Evolutionary conservation across 2,797 vertebrate species (phyloP).

Genomic region (Eutrigla gurnardus): DNA sequence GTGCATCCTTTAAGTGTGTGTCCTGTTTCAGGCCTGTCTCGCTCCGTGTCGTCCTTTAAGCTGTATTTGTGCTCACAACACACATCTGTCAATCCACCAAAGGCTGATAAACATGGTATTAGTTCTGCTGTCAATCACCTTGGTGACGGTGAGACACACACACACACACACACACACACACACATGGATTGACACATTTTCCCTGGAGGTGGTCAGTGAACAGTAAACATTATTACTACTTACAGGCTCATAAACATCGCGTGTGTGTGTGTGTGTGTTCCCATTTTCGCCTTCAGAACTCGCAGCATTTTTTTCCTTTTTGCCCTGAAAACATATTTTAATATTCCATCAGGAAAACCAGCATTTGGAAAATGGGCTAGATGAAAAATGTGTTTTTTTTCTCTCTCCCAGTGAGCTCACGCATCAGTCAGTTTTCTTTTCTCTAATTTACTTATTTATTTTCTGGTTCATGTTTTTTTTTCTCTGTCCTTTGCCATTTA

Average conservation of each 20-base stretch:
- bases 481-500: constrained; percentile 5
- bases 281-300: constrained; percentile 21
- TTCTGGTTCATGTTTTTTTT: constrained; percentile 12
- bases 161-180: constrained; percentile 7
- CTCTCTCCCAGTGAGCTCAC: constrained; percentile 16
- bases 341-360: constrained; percentile 44
- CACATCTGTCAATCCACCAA: constrained; percentile 30
- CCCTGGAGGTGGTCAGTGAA: constrained; percentile 51
- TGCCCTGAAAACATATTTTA: constrained; percentile 51
- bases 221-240: constrained; percentile 52
- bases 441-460: constrained; percentile 45
- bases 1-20: too few relatives aligned
- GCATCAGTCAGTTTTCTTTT: constrained; percentile 34
- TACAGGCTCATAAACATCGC: constrained; percentile 10
- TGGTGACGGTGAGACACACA: constrained; percentile 32
- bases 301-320: constrained; percentile 14
- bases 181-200: constrained; percentile 46
- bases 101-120: constrained; percentile 64
- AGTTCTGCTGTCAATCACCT: constrained; percentile 74
- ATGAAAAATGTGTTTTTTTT: not conserved
- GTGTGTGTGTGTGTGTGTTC: not conserved
- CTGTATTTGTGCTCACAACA: constrained; percentile 30
- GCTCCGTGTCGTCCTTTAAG: constrained; percentile 22
- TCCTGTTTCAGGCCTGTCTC: constrained; percentile 11
- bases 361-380: constrained; percentile 36